Base-by-base conservation (phyloP, 1,140 invertebrate species). In the Drosophila arawakana region DNA sequence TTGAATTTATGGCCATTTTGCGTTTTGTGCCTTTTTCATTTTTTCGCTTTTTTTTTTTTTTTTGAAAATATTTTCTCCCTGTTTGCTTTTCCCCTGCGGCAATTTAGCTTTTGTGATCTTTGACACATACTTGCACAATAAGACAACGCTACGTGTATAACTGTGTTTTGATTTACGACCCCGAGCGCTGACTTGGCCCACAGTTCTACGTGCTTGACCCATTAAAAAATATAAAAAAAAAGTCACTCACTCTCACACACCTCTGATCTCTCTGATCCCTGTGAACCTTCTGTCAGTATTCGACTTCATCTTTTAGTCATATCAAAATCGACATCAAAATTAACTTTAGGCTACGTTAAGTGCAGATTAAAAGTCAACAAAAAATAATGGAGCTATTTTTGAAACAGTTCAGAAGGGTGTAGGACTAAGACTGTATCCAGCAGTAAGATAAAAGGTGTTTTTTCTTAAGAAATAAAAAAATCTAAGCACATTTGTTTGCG, bases 1-100 rank as follows among this genome's bases (percentile, higher is more conserved):
- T 83, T 75, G 77, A 86, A 89, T 86, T 88, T 86, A 86, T 86
- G 76, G 63, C 80, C 83, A 83, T 86, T 86, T 86, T 75, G 76
- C 73, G 83, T 86, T 86, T 88, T 83, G 83, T 54, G 83, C 70
- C 72, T 76, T 25, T 47, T 67, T 25, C 6, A 43, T 41, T 21
- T 35, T 52, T 21, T 55, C 46, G 3, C 52, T 8, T 44, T 0
- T 52, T 34, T 80, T 15, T 65, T 8, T 44, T 0, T 52, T 34
- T 80, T 76, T 49, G 66, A 30, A 66, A 80, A 80, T 68, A 60
- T 44, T 35, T 39, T 21, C 9, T 34, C 21, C 71, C 11, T 1
- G 21, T 47, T 15, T 7, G 25, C 4, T n/a, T 35, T 18, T 4
- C 25, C 15, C 18, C 60, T 1, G 5, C 8, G 63, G 79, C 83